Base-by-base conservation (phyloP, 2,888 invertebrate species). In the Amblyjoppa proteus region DNA sequence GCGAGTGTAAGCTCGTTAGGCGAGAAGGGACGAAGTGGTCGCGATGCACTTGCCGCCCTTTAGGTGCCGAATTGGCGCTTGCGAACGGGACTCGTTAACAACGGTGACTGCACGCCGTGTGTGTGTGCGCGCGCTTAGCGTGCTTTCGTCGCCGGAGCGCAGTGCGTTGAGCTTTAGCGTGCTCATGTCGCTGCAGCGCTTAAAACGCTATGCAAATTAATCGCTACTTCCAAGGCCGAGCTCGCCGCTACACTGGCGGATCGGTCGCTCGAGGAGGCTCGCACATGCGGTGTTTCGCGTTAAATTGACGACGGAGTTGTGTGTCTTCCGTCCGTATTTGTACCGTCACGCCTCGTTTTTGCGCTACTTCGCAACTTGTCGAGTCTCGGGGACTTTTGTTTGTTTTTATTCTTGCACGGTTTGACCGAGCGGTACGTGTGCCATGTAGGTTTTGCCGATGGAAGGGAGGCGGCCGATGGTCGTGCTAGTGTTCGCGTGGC, bases 131-230 rank as follows among this genome's bases (percentile, higher is more conserved):
- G 25, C 28, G 77, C 20, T 20, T 20, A 20, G 20, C 68, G 41
- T 70, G 70, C 66, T 58, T 78, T 34, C 41, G 4, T 64, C 64
- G 34, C 64, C 31, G 7, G 25, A 53, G 66, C 31, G 16, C 25
- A 31, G 69, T 73, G 77, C 71, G 77, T 66, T 71, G 68, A 61
- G 68, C 58, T 58, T 66, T 41, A 58, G 41, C 28, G 71, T 64
- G 25, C 38, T 53, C 20, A 41, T 68, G 68, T 68, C 73, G 53
- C 61, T 58, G 34, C 53, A 49, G 49, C 64, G 66, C 75, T 79
- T 83, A 70, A 79, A 83, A 70, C 79, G 83, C 61, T 79, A 83
- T 83, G 83, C 79, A 83, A 83, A 83, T 83, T 79, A 83, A 83
- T 79, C 61, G 56, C 53, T 64, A 49, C 31, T 68, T 41, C 34